A percentile compares a stretch with the other conserved stretches of the same genome.
Evolutionary conservation across 2,888 invertebrate species (phyloP).

Genomic region (Trachelus tabidus): DNA sequence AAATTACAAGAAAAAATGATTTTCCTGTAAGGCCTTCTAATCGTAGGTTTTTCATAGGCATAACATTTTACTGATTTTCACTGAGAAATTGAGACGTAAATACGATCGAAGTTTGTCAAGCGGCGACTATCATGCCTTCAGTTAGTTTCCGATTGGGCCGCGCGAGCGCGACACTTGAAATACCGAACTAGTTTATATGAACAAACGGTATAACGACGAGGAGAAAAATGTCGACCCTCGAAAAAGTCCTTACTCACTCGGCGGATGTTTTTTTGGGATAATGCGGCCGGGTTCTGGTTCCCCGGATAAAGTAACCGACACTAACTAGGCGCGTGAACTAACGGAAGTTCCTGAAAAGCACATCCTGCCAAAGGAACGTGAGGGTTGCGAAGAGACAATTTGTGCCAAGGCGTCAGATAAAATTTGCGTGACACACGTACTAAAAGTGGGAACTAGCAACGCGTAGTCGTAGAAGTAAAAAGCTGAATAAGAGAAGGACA

Average conservation of each 20-base stretch:
- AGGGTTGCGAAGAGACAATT: not conserved
- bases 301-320: not conserved
- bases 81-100: no score
- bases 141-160: no score
- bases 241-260: not conserved
- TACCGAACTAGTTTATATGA: not conserved
- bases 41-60: no score
- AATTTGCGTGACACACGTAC: slow-evolving; percentile 18
- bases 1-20: no score
- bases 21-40: no score
- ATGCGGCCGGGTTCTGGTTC: not conserved
- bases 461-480: slow-evolving; percentile 23
- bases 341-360: not conserved
- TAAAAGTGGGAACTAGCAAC: slow-evolving; percentile 3
- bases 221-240: not conserved
- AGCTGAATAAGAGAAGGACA: slow-evolving; percentile 24
- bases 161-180: no score
- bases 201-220: not conserved
- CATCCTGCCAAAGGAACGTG: not conserved
- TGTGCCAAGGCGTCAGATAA: slow-evolving; percentile 6
- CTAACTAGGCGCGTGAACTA: not conserved
- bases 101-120: no score
- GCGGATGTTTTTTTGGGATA: not conserved
- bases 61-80: no score
- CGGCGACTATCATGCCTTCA: no score